A percentile compares a stretch with the other conserved stretches of the same genome.
These are phyloP conservation scores for Huso huso DNA, from an alignment of 2,797 vertebrate genomes.

Conservation along the genomic window DNA sequence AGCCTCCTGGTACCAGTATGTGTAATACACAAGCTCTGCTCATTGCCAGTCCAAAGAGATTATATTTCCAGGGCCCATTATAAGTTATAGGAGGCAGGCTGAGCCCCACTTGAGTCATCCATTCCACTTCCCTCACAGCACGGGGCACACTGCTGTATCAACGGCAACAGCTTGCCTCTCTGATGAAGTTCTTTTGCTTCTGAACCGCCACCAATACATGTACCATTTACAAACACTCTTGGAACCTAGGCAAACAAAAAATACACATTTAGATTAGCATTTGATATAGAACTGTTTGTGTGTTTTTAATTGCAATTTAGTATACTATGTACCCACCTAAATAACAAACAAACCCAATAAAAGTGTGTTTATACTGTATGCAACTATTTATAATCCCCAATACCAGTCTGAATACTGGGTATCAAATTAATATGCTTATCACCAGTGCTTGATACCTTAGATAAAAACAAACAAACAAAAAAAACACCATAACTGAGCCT, in stretches of 20 bases:
- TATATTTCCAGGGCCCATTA: constrained; percentile 24
- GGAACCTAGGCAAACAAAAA: constrained; percentile 70
- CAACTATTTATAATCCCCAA: not conserved
- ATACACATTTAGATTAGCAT: constrained; percentile 1
- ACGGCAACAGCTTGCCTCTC: constrained; percentile 75
- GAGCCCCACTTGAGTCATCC: constrained; percentile 49
- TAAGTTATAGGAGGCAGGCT: constrained; percentile 40
- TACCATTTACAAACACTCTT: constrained; percentile 86
- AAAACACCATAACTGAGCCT: not conserved
- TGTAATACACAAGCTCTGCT: too few species aligned
- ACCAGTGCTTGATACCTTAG: not conserved
- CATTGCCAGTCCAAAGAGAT: too few species aligned
- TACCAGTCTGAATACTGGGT: not conserved
- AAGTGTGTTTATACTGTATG: too few species aligned
- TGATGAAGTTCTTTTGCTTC: constrained; percentile 78
- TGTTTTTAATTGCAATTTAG: too few species aligned
- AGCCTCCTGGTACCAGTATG: too few species aligned
- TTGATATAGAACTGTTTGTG: not conserved
- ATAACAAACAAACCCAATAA: too few species aligned
- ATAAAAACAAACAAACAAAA: constrained; percentile 12
- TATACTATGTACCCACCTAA: too few species aligned
- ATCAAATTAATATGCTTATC: not conserved
- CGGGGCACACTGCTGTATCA: constrained; percentile 70
- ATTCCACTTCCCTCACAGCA: constrained; percentile 41
- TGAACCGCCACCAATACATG: constrained; percentile 82